Percentiles rank a stretch among this genome's conserved stretches.
Evolutionary conservation across 1,140 invertebrate species (phyloP).

Genomic region (Hycleus cichorii): DNA sequence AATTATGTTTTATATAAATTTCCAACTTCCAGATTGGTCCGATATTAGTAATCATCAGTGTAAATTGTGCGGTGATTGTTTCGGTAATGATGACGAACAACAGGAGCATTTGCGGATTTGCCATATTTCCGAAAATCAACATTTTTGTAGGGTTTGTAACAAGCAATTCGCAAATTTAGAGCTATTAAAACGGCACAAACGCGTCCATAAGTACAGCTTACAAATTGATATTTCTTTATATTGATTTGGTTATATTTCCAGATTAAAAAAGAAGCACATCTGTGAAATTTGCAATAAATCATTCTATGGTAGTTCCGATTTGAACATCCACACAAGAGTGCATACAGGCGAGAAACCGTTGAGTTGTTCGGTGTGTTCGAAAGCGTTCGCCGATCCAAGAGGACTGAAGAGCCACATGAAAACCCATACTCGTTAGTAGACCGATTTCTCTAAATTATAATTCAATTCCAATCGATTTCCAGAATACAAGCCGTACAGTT

Average conservation of each 20-base stretch:
- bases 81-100: background rate
- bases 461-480: too few species aligned
- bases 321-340: conserved; percentile 21
- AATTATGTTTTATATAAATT: too few species aligned
- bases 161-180: conserved; percentile 1
- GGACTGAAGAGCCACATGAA: conserved; percentile 24
- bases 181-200: background rate
- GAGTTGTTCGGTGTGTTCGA: conserved; percentile 21
- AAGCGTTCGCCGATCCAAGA: conserved; percentile 28
- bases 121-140: background rate
- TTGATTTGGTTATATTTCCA: background rate
- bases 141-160: conserved; percentile 1
- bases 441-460: too few species aligned
- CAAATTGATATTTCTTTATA: background rate
- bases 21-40: too few species aligned
- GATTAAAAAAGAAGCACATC: conserved; percentile 1
- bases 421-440: conserved; percentile 15
- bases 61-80: background rate
- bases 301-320: conserved; percentile 2
- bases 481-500: conserved; percentile 47
- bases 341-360: conserved; percentile 31
- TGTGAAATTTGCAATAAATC: conserved; percentile 2
- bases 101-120: background rate
- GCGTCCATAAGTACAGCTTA: background rate
- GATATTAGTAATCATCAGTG: background rate